Percentiles rank a stretch among this genome's conserved stretches.
These are phyloP conservation scores for Trichonephila clavata DNA, from an alignment of 1,140 invertebrate genomes.

Conservation along the genomic window DNA sequence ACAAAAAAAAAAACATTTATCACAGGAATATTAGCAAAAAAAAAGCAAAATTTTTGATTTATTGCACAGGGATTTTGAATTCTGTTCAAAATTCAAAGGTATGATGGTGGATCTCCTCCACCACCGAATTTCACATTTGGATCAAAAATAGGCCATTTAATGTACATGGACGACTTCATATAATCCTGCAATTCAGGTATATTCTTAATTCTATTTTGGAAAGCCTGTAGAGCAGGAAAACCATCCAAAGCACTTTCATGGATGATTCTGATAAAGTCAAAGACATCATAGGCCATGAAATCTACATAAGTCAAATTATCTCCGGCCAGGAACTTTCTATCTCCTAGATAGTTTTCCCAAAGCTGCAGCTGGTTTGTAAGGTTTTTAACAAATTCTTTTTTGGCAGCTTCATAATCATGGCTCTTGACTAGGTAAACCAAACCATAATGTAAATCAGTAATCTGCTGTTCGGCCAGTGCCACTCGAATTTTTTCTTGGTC, in stretches of 20 bases:
- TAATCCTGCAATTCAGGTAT: conserved; percentile 80
- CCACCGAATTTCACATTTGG: conserved; percentile 80
- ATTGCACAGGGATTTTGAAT: too few relatives aligned
- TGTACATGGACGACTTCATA: conserved; percentile 80
- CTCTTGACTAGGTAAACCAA: conserved; percentile 78
- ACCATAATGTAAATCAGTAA: conserved; percentile 81
- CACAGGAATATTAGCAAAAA: too few relatives aligned
- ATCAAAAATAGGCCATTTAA: conserved; percentile 80
- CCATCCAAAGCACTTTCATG: conserved; percentile 80
- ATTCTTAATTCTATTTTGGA: conserved; percentile 80
- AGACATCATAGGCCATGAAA: conserved; percentile 82
- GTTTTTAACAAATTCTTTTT: conserved; percentile 77
- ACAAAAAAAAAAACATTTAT: too few relatives aligned
- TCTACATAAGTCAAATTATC: conserved; percentile 82
- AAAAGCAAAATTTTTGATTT: too few relatives aligned
- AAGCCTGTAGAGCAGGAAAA: conserved; percentile 81
- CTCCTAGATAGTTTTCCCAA: conserved; percentile 82
- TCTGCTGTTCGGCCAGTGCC: conserved; percentile 82
- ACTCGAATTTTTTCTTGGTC: conserved; percentile 81
- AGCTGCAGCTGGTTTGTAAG: conserved; percentile 79
- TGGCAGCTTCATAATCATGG: conserved; percentile 76
- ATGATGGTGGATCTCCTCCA: conserved; percentile 25
- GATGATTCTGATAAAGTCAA: conserved; percentile 81
- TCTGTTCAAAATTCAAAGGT: neutral
- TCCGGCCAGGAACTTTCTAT: conserved; percentile 82